Percentiles rank a stretch among this genome's conserved stretches.
Evolutionary conservation across 2,888 invertebrate species (phyloP).

Genomic region (Rhagium mordax): DNA sequence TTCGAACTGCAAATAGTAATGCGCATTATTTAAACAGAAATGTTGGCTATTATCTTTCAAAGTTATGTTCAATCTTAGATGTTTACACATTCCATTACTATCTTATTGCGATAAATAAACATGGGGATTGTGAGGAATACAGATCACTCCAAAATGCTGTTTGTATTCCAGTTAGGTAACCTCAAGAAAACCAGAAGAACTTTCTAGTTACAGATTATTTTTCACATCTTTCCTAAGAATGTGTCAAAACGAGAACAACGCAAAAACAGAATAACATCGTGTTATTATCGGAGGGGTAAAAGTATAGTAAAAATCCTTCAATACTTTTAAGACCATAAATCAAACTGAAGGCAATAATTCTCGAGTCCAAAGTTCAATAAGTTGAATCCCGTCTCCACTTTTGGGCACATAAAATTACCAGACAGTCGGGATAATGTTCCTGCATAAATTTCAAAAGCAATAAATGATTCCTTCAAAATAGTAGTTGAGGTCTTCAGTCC

Average conservation of each 20-base stretch:
- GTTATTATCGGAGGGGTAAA: no score
- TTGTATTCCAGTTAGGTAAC: no score
- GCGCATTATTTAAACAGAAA: slow-evolving; percentile 18
- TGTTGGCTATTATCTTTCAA: background rate
- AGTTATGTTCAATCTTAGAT: background rate
- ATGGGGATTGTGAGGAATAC: background rate
- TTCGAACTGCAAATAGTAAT: slow-evolving; percentile 7
- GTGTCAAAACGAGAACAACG: no score
- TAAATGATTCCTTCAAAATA: no score
- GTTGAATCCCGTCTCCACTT: background rate
- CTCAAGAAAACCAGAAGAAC: no score
- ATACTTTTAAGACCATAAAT: background rate
- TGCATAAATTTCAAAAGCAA: no score
- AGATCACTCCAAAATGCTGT: no score
- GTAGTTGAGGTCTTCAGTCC: no score
- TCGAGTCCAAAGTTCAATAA: background rate
- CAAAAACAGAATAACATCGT: no score
- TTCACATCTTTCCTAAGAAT: no score
- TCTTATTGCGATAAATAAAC: slow-evolving; percentile 1
- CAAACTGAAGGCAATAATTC: background rate
- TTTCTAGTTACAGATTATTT: no score
- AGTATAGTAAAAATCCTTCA: no score
- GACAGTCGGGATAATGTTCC: background rate
- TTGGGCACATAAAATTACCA: background rate
- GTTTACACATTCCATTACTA: slow-evolving; percentile 8